Conservation (phyloP, 2,888 invertebrate genomes). For the Mylabris sibirica region DNA sequence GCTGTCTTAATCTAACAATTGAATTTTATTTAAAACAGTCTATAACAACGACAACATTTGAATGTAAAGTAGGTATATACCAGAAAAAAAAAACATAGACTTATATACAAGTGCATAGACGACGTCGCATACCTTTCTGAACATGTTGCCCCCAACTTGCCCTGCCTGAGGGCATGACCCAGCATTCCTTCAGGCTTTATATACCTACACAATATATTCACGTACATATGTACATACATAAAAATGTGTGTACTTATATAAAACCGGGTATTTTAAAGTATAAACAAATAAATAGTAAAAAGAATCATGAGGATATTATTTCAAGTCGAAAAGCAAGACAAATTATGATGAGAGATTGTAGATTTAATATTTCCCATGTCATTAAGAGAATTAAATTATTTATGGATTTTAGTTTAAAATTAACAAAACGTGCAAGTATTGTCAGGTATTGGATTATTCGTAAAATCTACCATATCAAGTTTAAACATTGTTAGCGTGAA, state of each 20-base stretch:
- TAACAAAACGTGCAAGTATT: conserved; percentile 2
- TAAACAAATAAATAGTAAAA: neutral
- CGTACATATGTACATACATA: neutral
- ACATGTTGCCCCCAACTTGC: conserved; percentile 31
- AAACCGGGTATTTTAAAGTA: neutral
- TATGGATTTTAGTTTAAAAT: neutral
- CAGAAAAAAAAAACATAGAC: conserved; percentile 12
- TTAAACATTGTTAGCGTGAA: neutral
- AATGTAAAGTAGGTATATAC: neutral
- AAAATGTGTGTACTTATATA: neutral
- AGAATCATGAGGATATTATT: neutral
- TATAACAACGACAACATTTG: neutral
- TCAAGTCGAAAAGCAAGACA: neutral
- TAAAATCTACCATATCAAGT: neutral
- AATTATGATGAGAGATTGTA: neutral
- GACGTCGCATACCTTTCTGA: conserved; percentile 29
- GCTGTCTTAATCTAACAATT: conserved; percentile 26
- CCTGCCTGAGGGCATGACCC: conserved; percentile 39
- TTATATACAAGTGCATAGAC: conserved; percentile 25
- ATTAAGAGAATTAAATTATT: conserved; percentile 3
- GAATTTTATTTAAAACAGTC: conserved; percentile 15
- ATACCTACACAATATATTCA: conserved; percentile 25
- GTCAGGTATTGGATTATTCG: neutral
- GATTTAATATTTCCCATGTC: conserved; percentile 5
- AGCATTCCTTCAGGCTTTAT: conserved; percentile 39